phyloP scores from a whole-genome alignment of 2,113 vertebrate species.

The Cyprinodon tularosa region DNA sequence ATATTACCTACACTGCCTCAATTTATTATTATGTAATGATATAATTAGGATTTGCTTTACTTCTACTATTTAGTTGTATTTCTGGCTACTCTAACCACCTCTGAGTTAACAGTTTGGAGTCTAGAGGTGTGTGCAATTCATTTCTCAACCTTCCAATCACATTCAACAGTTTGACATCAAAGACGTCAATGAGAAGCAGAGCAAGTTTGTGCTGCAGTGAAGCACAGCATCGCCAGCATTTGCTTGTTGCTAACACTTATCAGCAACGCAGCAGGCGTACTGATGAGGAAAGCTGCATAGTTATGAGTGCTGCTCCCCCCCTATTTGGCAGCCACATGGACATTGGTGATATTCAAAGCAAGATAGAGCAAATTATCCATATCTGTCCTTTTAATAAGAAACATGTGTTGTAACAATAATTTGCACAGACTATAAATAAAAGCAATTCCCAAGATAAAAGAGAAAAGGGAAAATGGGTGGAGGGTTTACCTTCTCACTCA shows the following conservation, averaged over 20 bases:
- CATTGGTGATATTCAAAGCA: conserved; percentile 28
- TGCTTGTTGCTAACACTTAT: conserved; percentile 61
- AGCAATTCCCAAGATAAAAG: neutral
- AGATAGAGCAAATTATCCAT: conserved; percentile 37
- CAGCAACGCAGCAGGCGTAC: conserved; percentile 56
- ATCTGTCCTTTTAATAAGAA: conserved; percentile 17
- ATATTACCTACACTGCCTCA: too few species aligned
- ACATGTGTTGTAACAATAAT: neutral
- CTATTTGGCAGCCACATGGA: conserved; percentile 29
- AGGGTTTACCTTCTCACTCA: neutral
- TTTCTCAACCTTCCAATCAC: conserved; percentile 36
- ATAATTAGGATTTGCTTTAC: neutral
- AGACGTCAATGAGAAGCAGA: conserved; percentile 42
- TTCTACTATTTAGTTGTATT: neutral
- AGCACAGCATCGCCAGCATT: conserved; percentile 36
- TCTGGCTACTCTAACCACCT: neutral
- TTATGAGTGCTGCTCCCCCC: conserved; percentile 23
- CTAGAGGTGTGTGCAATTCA: conserved; percentile 24
- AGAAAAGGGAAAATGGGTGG: neutral
- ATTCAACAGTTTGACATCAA: conserved; percentile 54
- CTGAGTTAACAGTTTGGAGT: neutral
- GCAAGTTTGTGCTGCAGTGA: conserved; percentile 39
- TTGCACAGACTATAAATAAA: neutral
- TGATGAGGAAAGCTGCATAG: conserved; percentile 47
- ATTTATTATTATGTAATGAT: neutral